Evolutionary conservation across 2,888 invertebrate genomes (phyloP).

Genomic region (Phasia obesa): DNA sequence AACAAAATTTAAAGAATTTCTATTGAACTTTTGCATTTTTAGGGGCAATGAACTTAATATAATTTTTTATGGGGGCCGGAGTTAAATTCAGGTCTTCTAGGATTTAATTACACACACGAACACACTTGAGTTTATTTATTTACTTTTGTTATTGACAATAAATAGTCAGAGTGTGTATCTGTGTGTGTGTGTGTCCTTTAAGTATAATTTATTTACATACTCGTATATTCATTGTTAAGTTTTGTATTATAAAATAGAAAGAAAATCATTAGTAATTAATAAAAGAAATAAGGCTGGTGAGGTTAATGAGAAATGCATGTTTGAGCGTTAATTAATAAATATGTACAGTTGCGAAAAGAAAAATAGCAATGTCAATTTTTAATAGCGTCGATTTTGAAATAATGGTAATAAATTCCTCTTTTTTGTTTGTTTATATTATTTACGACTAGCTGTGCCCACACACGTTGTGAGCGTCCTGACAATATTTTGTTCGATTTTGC

Average conservation of each 20-base stretch:
- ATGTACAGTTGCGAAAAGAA: too few relatives aligned
- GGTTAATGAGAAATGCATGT: not conserved
- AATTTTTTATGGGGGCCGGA: constrained; percentile 1
- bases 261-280: not conserved
- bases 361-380: too few relatives aligned
- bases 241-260: not conserved
- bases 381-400: too few relatives aligned
- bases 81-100: constrained; percentile 8
- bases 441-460: too few relatives aligned
- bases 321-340: not conserved
- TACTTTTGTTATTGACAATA: constrained; percentile 37
- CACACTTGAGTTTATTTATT: constrained; percentile 24
- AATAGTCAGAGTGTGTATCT: not conserved
- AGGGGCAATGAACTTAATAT: constrained; percentile 63
- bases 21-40: constrained; percentile 68
- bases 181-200: not conserved
- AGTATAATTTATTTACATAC: constrained; percentile 17
- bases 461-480: too few relatives aligned
- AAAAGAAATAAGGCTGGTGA: not conserved
- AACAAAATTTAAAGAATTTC: constrained; percentile 18
- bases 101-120: not conserved
- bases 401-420: too few relatives aligned
- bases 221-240: not conserved
- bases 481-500: too few relatives aligned
- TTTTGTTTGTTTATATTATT: too few relatives aligned